Evolutionary conservation across 1,140 invertebrate genomes (phyloP).

Genomic region (Drosophila sproati): DNA sequence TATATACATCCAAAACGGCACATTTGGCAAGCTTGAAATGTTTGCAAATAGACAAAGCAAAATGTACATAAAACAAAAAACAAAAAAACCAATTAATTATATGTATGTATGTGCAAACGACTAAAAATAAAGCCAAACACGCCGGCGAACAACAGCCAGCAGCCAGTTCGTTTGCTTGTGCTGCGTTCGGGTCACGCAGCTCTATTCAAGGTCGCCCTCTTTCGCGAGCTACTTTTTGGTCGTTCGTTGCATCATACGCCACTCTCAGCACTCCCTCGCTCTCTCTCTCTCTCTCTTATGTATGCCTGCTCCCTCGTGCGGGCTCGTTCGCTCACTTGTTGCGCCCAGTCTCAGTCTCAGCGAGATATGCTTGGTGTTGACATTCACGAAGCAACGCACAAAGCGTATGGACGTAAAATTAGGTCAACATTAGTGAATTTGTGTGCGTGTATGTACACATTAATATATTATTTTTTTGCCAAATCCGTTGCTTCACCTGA

Average conservation of each 20-base stretch:
- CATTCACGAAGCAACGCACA: conserved; percentile 71
- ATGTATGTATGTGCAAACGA: conserved; percentile 9
- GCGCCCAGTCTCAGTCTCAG: conserved; percentile 34
- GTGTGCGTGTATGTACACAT: conserved; percentile 42
- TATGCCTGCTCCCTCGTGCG: not conserved
- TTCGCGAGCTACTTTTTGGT: conserved; percentile 56
- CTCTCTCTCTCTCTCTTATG: conserved; percentile 28
- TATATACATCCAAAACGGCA: conserved; percentile 28
- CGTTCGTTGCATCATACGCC: conserved; percentile 69
- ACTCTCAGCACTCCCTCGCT: conserved; percentile 40
- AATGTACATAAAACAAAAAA: conserved; percentile 43
- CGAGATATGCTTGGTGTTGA: conserved; percentile 64
- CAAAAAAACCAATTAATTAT: conserved; percentile 56
- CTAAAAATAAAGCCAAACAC: conserved; percentile 65
- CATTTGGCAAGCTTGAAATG: conserved; percentile 65
- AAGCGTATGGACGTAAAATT: conserved; percentile 65
- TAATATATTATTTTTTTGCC: conserved; percentile 48
- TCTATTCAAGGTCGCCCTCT: conserved; percentile 76
- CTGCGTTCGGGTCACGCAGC: conserved; percentile 60
- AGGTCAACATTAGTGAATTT: conserved; percentile 74
- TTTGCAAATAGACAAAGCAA: conserved; percentile 62
- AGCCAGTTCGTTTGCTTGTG: conserved; percentile 21
- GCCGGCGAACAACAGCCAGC: conserved; percentile 34
- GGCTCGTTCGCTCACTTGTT: conserved; percentile 40
- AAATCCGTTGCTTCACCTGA: conserved; percentile 65